Conservation (phyloP, 2,797 vertebrate species). For the Gymnoscopelus braueri region DNA sequence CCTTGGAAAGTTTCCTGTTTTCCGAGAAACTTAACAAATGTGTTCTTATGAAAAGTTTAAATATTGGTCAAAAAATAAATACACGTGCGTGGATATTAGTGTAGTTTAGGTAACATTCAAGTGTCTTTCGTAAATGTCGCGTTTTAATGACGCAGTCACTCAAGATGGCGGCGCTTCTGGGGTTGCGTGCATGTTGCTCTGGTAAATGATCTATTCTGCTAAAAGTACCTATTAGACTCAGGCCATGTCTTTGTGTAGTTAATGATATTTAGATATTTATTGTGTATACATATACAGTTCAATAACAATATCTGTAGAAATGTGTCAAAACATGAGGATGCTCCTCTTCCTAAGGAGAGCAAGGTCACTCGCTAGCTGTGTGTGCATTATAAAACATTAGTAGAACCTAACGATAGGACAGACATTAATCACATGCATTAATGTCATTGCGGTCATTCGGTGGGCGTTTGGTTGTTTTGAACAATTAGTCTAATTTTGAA, state of each 20-base stretch:
- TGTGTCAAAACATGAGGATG: conserved; percentile 8
- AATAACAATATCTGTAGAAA: background rate
- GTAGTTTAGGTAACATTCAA: conserved; percentile 47
- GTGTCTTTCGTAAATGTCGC: background rate
- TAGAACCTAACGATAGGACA: conserved; percentile 7
- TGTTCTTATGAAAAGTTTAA: background rate
- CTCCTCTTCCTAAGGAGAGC: conserved; percentile 42
- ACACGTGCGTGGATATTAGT: background rate
- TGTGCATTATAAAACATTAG: background rate
- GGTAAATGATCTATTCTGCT: conserved; percentile 63
- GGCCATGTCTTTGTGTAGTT: background rate
- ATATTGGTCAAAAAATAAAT: background rate
- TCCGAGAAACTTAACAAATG: background rate
- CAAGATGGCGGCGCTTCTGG: conserved; percentile 83
- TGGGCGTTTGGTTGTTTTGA: background rate
- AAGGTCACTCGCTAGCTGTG: conserved; percentile 67
- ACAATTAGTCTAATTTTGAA: background rate
- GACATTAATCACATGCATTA: background rate
- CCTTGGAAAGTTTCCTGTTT: background rate
- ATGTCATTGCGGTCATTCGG: no score
- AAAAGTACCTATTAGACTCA: fast-evolving
- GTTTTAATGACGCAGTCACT: conserved; percentile 9
- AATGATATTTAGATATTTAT: fast-evolving
- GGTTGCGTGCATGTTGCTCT: conserved; percentile 79
- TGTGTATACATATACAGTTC: background rate